These are phyloP conservation scores for Eugnorisma glareosa DNA, from an alignment of 2,888 invertebrate genomes.

Conservation along the genomic window DNA sequence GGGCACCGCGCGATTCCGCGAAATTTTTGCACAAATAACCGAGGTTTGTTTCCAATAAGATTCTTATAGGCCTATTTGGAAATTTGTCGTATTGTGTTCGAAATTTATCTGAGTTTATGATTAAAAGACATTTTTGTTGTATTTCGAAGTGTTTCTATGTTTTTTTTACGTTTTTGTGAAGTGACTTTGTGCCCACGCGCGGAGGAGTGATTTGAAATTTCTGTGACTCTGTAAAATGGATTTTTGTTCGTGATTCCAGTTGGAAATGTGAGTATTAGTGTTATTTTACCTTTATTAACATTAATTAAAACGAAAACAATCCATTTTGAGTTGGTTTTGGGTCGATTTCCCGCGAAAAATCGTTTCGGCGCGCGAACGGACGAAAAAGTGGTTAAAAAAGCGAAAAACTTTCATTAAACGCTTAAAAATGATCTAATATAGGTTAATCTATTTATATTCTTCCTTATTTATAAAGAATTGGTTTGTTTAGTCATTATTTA, in stretches of 20 bases:
- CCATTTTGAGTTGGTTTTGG: slow-evolving; percentile 41
- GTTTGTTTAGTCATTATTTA: slow-evolving; percentile 20
- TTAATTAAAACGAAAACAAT: slow-evolving; percentile 33
- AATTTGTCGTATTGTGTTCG: slow-evolving; percentile 66
- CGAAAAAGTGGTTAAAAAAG: slow-evolving; percentile 9
- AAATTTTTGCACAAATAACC: slow-evolving; percentile 83
- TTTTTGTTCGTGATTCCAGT: slow-evolving; percentile 61
- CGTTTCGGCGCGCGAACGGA: slow-evolving; percentile 27
- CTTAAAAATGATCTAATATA: slow-evolving; percentile 7
- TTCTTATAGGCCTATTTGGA: slow-evolving; percentile 89
- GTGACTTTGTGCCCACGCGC: slow-evolving; percentile 73
- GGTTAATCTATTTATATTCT: not conserved
- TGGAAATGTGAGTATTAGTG: slow-evolving; percentile 77
- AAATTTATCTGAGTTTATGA: slow-evolving; percentile 70
- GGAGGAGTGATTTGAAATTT: slow-evolving; percentile 61
- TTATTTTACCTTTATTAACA: slow-evolving; percentile 60
- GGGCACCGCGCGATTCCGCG: slow-evolving; percentile 75
- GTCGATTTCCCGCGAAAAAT: slow-evolving; percentile 10
- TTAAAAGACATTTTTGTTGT: slow-evolving; percentile 74
- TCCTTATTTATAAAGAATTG: slow-evolving; percentile 12
- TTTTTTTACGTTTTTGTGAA: slow-evolving; percentile 77
- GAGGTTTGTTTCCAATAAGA: slow-evolving; percentile 83
- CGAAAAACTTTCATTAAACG: not conserved
- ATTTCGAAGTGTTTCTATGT: slow-evolving; percentile 66
- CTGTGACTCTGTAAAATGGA: slow-evolving; percentile 69